phyloP scores from a whole-genome alignment of 2,888 invertebrate genomes.

The Metallyticus violacea region DNA sequence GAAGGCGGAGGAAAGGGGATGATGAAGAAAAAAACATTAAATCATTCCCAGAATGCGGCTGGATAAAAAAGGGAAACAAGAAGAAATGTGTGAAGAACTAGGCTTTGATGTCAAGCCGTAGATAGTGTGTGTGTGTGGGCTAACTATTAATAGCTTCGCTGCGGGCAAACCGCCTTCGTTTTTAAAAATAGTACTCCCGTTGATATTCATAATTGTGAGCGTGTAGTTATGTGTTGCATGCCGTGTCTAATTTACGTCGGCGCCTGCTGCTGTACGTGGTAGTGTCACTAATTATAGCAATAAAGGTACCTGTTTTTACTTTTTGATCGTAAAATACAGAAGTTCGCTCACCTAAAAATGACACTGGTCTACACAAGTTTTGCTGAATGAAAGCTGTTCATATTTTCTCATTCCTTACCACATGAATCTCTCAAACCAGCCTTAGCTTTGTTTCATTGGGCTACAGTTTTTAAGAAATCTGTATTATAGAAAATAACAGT shows the following conservation, averaged over 20 bases:
- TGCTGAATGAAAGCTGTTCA: too few relatives aligned
- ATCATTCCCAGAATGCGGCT: background rate
- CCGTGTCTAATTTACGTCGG: background rate
- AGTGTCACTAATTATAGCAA: background rate
- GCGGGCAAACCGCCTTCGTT: background rate
- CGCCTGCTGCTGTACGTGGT: background rate
- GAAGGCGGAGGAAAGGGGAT: background rate
- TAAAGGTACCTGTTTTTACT: too few relatives aligned
- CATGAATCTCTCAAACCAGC: too few relatives aligned
- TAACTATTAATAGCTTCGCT: background rate
- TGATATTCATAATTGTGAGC: background rate
- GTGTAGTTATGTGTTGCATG: background rate
- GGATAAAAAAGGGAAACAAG: background rate
- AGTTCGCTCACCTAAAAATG: too few relatives aligned
- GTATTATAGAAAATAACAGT: too few relatives aligned
- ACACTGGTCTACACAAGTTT: too few relatives aligned
- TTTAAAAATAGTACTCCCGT: background rate
- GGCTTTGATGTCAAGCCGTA: background rate
- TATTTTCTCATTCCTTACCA: too few relatives aligned
- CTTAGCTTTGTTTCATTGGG: too few relatives aligned
- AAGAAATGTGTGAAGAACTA: background rate
- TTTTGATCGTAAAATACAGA: too few relatives aligned
- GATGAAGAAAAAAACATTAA: background rate
- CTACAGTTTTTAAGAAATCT: too few relatives aligned
- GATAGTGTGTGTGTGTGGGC: background rate